Base-by-base conservation (phyloP, 2,888 invertebrate species). In the Hetaerina titia region DNA sequence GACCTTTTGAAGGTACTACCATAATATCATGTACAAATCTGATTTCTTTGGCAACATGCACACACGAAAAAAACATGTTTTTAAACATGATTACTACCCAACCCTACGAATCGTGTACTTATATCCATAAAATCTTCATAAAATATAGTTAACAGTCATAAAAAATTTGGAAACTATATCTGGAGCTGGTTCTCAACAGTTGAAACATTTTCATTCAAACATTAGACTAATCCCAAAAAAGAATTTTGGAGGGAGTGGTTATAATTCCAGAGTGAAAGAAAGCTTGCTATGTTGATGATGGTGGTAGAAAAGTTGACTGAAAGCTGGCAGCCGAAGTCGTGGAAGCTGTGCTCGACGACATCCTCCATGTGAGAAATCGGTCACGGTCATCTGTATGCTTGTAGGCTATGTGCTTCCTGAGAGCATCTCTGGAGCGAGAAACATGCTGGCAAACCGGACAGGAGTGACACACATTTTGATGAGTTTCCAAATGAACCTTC, bases 401-500 rank as follows among this genome's bases (percentile, higher is more conserved):
- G 96, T 99, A 99, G 0, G 99, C 98, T 87, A 99, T 98, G 96
- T 99, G 99, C 96, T 99, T 99, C 95, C 99, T 97, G 95, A 99
- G 97, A 60, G 99, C 99, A 96, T 99, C 99, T 95, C 99, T 97
- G 95, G 98, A 99, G 95, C 99, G 97, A 87, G 98, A 99, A 81
- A 99, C 98, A 96, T 99, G 99, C 0, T 98, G 98, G 97, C 99
- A 99, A 0, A 98, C 98, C 95, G 98, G 98, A 96, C 99, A 99
- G 64, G 98, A 98, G 96, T 99, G 98, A 63, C 98, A 98, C 94
- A 98, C 98, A 95, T 99, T 99, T 96, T 98, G 98, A 96, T 99
- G 99, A 45, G 99, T 99, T 96, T 99, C 99, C 98, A 99, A 98
- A 96, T 99, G 99, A 95, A 99, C 99, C 95, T 99, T 97, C 96